A percentile compares a stretch with the other conserved stretches of the same genome.
Conservation (phyloP, 2,797 vertebrate genomes). For the Graptemys geographica region DNA sequence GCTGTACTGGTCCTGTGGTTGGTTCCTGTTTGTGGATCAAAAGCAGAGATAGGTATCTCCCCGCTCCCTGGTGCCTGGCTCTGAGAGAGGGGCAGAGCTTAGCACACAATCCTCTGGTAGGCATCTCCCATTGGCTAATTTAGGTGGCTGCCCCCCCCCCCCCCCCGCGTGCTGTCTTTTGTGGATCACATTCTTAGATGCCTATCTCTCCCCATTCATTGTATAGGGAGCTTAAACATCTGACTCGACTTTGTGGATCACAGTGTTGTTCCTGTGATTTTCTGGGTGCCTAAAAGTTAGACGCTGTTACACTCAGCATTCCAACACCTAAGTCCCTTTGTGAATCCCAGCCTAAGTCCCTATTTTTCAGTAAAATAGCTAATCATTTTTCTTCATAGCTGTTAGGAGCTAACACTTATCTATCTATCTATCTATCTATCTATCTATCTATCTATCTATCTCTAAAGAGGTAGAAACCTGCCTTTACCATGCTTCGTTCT, state of each 20-base stretch:
- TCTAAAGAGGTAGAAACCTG: background rate
- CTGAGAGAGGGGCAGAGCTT: background rate
- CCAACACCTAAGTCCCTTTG: background rate
- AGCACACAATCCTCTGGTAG: background rate
- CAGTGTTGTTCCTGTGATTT: background rate
- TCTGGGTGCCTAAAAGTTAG: background rate
- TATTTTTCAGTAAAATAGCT: background rate
- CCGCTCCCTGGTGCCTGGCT: background rate
- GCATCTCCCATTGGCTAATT: background rate
- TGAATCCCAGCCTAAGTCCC: rapidly evolving
- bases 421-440: no score
- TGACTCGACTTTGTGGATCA: background rate
- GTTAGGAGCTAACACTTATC: background rate
- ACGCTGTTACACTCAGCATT: background rate
- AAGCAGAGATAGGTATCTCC: background rate
- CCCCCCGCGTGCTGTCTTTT: background rate
- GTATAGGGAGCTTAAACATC: background rate
- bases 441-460: no score
- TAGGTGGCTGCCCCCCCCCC: background rate
- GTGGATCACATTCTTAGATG: background rate
- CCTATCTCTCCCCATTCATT: background rate
- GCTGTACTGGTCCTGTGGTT: background rate
- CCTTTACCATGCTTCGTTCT: background rate
- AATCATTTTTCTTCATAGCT: background rate
- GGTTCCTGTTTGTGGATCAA: background rate